Evolutionary conservation across 2,797 vertebrate species (phyloP).

Genomic region (Harpagifer antarcticus): DNA sequence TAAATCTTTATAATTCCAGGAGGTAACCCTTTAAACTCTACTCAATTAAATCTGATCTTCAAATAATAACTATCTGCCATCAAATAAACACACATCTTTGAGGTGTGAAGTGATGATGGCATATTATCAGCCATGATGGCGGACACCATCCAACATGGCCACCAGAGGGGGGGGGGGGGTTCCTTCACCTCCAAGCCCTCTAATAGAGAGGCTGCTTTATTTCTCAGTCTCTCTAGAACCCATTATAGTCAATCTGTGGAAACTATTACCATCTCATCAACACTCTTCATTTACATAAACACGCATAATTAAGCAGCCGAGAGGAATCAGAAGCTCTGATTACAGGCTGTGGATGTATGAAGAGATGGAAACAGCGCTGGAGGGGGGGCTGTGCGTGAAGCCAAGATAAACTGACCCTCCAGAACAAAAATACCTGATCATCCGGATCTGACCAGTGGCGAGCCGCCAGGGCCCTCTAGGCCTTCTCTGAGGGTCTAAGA

Average conservation of each 20-base stretch:
- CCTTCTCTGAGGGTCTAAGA: too few species aligned
- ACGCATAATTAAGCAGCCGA: slow-evolving; percentile 85
- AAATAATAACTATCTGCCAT: not conserved
- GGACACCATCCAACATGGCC: slow-evolving; percentile 25
- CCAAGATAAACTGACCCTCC: too few species aligned
- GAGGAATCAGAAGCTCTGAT: slow-evolving; percentile 61
- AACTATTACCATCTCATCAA: slow-evolving; percentile 76
- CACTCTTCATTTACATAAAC: slow-evolving; percentile 84
- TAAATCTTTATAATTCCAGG: not conserved
- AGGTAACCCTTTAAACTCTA: not conserved
- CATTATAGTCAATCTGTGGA: slow-evolving; percentile 72
- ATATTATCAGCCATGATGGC: not conserved
- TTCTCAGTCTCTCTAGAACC: slow-evolving; percentile 65
- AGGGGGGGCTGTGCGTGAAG: too few species aligned
- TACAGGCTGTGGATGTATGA: slow-evolving; percentile 21
- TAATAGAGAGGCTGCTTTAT: slow-evolving; percentile 69
- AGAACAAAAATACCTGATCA: too few species aligned
- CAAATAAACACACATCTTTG: not conserved
- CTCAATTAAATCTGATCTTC: not conserved
- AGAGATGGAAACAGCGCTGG: too few species aligned
- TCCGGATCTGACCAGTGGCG: too few species aligned
- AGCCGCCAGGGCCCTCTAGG: too few species aligned
- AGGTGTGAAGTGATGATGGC: not conserved
- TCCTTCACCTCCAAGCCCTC: slow-evolving; percentile 62
- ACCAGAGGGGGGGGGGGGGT: slow-evolving; percentile 10